Conservation (phyloP, 2,888 invertebrate species). For the Ligdia adustata region DNA sequence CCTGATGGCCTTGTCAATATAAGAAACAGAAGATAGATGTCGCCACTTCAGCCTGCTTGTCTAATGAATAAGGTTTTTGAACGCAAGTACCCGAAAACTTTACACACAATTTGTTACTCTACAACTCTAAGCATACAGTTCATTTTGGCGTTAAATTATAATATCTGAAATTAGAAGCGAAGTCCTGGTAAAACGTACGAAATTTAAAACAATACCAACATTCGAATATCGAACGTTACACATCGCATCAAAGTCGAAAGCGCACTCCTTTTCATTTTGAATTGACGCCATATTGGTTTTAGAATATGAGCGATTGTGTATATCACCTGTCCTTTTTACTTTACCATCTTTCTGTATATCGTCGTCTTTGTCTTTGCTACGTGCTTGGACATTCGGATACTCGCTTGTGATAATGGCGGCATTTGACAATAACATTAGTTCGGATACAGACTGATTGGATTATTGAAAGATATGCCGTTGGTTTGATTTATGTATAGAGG, state of each 20-base stretch:
- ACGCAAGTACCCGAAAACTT: constrained; percentile 5
- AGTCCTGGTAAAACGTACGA: background rate
- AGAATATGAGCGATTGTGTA: constrained; percentile 43
- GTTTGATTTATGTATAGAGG: constrained; percentile 50
- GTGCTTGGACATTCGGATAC: constrained; percentile 67
- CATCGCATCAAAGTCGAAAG: constrained; percentile 24
- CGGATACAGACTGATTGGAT: constrained; percentile 59
- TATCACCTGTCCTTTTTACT: constrained; percentile 15
- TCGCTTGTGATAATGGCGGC: constrained; percentile 61
- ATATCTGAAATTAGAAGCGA: constrained; percentile 3
- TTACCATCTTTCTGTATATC: background rate
- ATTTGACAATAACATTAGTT: constrained; percentile 71
- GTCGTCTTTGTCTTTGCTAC: constrained; percentile 42
- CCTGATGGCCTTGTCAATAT: constrained; percentile 59
- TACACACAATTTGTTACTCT: constrained; percentile 5
- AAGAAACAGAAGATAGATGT: constrained; percentile 67
- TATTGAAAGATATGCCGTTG: constrained; percentile 64
- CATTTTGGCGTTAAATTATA: background rate
- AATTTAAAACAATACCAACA: constrained; percentile 14
- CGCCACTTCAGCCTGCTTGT: constrained; percentile 53
- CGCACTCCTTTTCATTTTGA: constrained; percentile 17
- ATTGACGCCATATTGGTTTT: constrained; percentile 31
- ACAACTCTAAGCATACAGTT: background rate
- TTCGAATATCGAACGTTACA: constrained; percentile 30
- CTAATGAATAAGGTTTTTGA: constrained; percentile 48